Base-by-base conservation (phyloP, 1,140 invertebrate genomes). In the Planococcus citri region DNA sequence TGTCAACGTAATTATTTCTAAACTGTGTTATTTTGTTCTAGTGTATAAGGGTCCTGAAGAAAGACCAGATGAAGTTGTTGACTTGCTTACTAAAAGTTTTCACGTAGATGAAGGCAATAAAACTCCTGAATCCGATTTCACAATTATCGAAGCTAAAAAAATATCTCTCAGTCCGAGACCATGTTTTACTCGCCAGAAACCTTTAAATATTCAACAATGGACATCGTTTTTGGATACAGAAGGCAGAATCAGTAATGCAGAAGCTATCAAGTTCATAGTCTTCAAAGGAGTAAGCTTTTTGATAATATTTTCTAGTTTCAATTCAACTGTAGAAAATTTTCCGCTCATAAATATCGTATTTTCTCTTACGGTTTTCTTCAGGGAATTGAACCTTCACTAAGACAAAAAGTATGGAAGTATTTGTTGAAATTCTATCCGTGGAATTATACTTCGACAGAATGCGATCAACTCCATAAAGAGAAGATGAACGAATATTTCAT, bases 401-500 rank as follows among this genome's bases (percentile, higher is more conserved):
- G 95, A 22, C 81, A 84, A 33, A 89, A 92, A 76, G 90, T 96
- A 0, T 99, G 96, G 96, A 98, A 97, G 77, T 98, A 90, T 79
- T 82, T 98, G 9, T 82, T 99, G 4, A 88, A 89, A 73, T 95
- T 93, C 76, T 92, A 90, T 77, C 84, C 87, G 0, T 97, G 92
- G 92, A 80, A 89, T 72, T 87, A 88, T 67, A 92, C 88, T 0
- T 80, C 85, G 70, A 77, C 82, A 67, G 86, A 95, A 76, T 82
- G 92, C 74, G 77, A 80, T 69, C 82, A 86, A 73, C 75, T 88
- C 22, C 81, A 85, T 29, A 87, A 88, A 76, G 81, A 83, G 74
- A 91, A 88, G 79, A 86, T 84, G 67, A 85, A 93, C 72, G 91
- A 95, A 76, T 98, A 99, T 80, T 94, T 89, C 78, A 84, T 83